Base-by-base conservation (phyloP, 1,140 invertebrate species). In the Trypoxylus dichotomus region DNA sequence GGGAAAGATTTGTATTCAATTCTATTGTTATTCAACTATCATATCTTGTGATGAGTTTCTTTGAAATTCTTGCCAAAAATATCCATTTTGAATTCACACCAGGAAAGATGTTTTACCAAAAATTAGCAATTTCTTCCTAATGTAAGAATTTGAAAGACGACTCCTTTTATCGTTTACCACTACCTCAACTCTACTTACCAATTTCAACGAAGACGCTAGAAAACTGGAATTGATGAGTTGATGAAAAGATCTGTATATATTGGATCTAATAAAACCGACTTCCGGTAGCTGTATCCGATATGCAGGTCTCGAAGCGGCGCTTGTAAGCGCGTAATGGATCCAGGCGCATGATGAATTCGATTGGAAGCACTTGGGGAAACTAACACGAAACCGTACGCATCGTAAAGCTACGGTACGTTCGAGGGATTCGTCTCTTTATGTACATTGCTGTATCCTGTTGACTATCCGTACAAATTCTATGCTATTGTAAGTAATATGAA, bases 291-390 rank as follows among this genome's bases (percentile, higher is more conserved):
- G 75, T 79, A 80, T 80, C 78, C 71, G 77, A 41, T 43, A 79
- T 80, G 80, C 80, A 80, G 43, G 78, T 79, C 80, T 78, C 76
- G 80, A 43, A 76, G 19, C 74, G 74, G 43, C 78, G 78, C 74
- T 79, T 76, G 76, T 77, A 60, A 80, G 76, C 76, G 74, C 32
- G 76, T 79, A 80, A 80, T 80, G 75, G 76, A 80, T 80, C 76
- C 75, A 24, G 71, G 78, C 75, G 58, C 75, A 80, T 78, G 80
- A 80, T 79, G 76, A 80, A 80, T 79, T 80, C 78, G 76, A 80
- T 79, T 80, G 80, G 76, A 80, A 75, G 75, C 74, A 76, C 77
- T 74, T 76, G 76, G 79, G 79, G 79, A 77, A 63, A 76, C 75
- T 76, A 77, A 72, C 72, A 76, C 63, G 60, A 43, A 60, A 79